Base-by-base conservation (phyloP, 1,140 invertebrate species). In the Brachionus plicatilis region DNA sequence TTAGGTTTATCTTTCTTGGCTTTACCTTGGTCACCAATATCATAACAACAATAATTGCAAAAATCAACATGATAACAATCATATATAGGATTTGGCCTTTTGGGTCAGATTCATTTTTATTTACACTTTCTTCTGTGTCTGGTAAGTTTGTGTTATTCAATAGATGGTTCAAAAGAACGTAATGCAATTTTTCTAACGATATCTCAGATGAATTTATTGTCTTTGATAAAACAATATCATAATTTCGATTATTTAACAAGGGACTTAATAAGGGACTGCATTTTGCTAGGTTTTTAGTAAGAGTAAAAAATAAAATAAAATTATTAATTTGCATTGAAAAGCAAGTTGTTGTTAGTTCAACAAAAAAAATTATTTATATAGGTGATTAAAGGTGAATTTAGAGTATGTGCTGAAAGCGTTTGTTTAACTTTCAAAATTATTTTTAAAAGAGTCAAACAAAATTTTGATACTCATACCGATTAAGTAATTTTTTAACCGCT, bases 21-120 rank as follows among this genome's bases (percentile, higher is more conserved):
- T 76, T 76, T 9, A 76, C 72, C 27, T 76, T 76, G 43, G 45
- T 20, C 17, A 76, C 45, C 17, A 76, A n/a, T 14, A 76, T 76
- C 7, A 76, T 27, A 24, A 47, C 12, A 3, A 76, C 72, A 50
- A 76, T 50, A 27, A 37, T 27, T 20, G 72, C 72, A 50, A 76
- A 76, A 27, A 76, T 50, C 5, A 76, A 20, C 43, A 76, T 47
- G 11, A 76, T 76, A 11, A 76, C 72, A 9, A 76, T 50, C 45
- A 76, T 50, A 17, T 76, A 76, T 27, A 76, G 17, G 12, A 50
- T 47, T 47, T 45, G 20, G 2, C 72, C 72, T 5, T 14, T 76
- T 12, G 72, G 45, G 50, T 76, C 72, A 50, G 33, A 43, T 24
- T 75, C 41, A 75, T 70, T n/a, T 12, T 37, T 70, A n/a, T 60